Evolutionary conservation across 2,888 invertebrate species (phyloP), one percentile per base, ranked within the genome.

Genomic region (Capitulum mitella): DNA sequence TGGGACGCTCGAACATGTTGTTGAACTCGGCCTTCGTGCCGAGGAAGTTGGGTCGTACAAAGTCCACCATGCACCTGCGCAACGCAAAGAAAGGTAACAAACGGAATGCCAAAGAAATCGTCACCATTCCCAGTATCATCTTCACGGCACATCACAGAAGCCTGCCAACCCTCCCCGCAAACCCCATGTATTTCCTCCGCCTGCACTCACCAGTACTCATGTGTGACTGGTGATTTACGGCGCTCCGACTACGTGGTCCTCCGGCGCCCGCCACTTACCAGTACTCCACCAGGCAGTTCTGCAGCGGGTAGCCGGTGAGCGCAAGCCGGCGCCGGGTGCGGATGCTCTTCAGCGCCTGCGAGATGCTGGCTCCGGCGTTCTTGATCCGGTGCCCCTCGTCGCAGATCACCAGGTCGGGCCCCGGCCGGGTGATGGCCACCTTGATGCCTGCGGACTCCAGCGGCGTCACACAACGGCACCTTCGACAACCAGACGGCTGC

Each of bases 1-100:
- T 99, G 0, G 99, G 99, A 26, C 97, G 89, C 85, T 98, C 98
- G 85, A 99, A 99, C 97, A 98, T 98, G 85, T 98, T 97, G 84
- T 94, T 93, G 86, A 99, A 99, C 86, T 98, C 97, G 0, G 95
- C 94, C 86, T 97, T 95, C 37, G 94, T 94, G 80, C 98, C 99
- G 61, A 99, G 89, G 86, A 96, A 98, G 87, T 97, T 97, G 0
- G 99, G 99, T 37, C 98, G 89, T 0, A 98, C 98, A 86, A 98
- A 99, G 85, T 99, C 98, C 0, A 98, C 97, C 98, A 98, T 98
- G 85, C 98, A 98, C 97, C 97, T 97, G 85, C 97, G n/a, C n/a
- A n/a, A n/a, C n/a, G n/a, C n/a, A n/a, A n/a, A n/a, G n/a, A n/a
- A n/a, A n/a, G n/a, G n/a, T n/a, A n/a, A n/a, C n/a, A n/a, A n/a